Evolutionary conservation across 2,113 vertebrate genomes (phyloP), one percentile per base, ranked within the genome.

Genomic region (Conger conger): DNA sequence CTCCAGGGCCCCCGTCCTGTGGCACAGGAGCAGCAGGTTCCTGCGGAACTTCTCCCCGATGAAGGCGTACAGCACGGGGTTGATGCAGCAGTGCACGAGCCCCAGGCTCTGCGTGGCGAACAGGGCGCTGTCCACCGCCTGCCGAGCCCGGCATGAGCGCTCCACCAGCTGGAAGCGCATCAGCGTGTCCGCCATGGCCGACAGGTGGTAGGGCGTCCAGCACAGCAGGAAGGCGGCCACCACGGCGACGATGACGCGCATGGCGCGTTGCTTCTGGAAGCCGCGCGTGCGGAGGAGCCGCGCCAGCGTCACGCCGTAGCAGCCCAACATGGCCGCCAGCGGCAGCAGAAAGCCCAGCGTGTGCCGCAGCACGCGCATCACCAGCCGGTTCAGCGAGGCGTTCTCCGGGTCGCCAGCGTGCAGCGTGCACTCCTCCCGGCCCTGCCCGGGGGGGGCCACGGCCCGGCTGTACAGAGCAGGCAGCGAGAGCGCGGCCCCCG

Each of bases 1-100:
- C 23, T 94, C 91, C 42, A 82, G 77, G 23, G 88, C 35, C 53
- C 83, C 11, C 7, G 54, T 92, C 83, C 83, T 89, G 1, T 85
- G 45, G 17, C 95, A 36, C 23, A 96, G 78, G 23, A 81, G 81
- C 17, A 6, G 16, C 86, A 94, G 84, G 40, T 92, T 94, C 0
- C 23, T 90, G 86, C 94, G 89, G 92, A 96, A 96, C 91, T 94
- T 96, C 88, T 93, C 88, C 3, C 93, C 95, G 27, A 96, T 91
- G 0, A 96, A 95, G 30, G 94, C 95, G 0, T 96, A 96, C 77
- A 96, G 88, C 81, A 95, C 83, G 0, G 95, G 95, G 85, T 96
- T 96, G 84, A 95, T 87, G 87, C 92, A 94, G 90, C 94, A 93
- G 91, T 96, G 95, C 18, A 93, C 1, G 86, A 95, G 92, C 30